Percentiles rank a stretch among this genome's conserved stretches.
Evolutionary conservation across 2,113 vertebrate species (phyloP).

Genomic region (Sceloporus undulatus): DNA sequence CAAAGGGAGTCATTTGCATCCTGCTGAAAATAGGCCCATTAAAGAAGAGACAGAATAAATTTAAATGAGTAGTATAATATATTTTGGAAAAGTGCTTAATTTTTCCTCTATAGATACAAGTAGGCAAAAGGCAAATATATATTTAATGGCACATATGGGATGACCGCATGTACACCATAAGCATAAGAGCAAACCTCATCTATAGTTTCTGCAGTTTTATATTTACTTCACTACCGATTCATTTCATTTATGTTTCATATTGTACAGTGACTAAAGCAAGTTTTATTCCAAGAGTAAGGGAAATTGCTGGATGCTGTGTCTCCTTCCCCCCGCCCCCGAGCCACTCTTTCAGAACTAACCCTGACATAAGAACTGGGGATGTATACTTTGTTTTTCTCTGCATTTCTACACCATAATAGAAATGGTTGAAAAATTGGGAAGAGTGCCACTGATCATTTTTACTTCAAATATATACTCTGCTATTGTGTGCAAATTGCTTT

Average conservation of each 20-base stretch:
- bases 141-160: constrained; percentile 20
- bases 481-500: not conserved
- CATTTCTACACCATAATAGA: not conserved
- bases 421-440: not conserved
- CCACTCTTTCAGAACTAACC: not conserved
- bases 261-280: not conserved
- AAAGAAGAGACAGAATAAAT: constrained; percentile 22
- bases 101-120: not conserved
- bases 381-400: not conserved
- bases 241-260: not conserved
- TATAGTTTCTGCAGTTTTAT: not conserved
- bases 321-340: not conserved
- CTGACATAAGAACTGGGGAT: not conserved
- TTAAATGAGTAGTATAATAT: constrained; percentile 5
- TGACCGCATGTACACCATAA: constrained; percentile 61
- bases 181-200: not conserved
- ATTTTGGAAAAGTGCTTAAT: constrained; percentile 21
- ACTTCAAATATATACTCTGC: not conserved
- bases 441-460: not conserved
- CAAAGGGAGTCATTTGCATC: constrained; percentile 6
- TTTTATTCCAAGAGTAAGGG: not conserved
- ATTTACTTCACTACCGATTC: not conserved
- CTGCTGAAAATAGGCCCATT: not conserved
- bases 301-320: not conserved
- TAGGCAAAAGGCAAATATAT: not conserved